Evolutionary conservation across 2,888 invertebrate species (phyloP), one percentile per base, ranked within the genome.

Genomic region (Macaria liturata): DNA sequence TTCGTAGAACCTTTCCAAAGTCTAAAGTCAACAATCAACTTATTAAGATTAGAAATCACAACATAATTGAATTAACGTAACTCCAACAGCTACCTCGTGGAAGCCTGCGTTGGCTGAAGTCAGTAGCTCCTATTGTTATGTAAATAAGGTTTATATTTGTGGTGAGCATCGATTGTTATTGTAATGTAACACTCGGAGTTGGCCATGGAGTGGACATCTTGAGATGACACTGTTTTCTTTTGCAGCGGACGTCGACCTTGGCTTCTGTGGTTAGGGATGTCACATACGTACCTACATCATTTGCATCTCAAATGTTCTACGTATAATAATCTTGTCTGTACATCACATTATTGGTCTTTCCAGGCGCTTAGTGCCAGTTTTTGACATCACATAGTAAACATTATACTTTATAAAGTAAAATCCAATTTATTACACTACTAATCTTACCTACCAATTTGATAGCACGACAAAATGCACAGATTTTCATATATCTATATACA

Each of bases 141-240:
- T 9, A 44, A 62, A 65, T 65, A 69, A 57, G 60, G 64, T 64
- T 65, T 58, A 62, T 54, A 49, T 62, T 66, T 55, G 59, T 51
- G 56, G 40, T 45, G 57, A 56, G 39, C 39, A 45, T 55, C 68
- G 65, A 78, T 86, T 88, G 87, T 88, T 87, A 87, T 91, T 89
- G 83, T 90, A 88, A 88, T 86, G 80, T 79, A 78, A 85, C 82
- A 81, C 83, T 83, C 69, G 74, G 72, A 72, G 71, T 66, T 70
- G 67, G 71, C 70, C 69, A 65, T 71, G 70, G 72, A 83, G 78
- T 78, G 86, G 86, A 86, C 84, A 84, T 86, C 87, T 89, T 84
- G 80, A 84, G 80, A 83, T 88, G 88, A 88, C 84, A 86, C 83
- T 81, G 82, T 88, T 89, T 87, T 90, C 84, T 88, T 88, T 85